phyloP scores from a whole-genome alignment of 2,888 invertebrate species.

The Augiades crinisus region DNA sequence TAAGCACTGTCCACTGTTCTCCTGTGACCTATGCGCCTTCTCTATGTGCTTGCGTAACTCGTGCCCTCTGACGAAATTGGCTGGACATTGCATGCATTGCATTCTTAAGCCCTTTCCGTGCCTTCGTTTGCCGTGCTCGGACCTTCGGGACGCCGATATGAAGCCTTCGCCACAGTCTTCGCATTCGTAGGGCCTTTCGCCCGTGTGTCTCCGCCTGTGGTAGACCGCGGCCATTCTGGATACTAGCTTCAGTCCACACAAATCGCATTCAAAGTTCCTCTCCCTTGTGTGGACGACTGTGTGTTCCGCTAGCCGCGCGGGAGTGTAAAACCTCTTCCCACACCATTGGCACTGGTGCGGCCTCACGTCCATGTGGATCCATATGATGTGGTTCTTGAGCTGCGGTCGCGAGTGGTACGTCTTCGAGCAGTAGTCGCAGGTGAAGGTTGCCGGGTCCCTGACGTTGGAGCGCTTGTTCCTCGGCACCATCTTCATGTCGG shows the following conservation, averaged over 20 bases:
- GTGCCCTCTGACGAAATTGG: constrained; percentile 53
- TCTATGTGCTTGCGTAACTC: constrained; percentile 59
- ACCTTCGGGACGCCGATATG: constrained; percentile 64
- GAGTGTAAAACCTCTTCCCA: constrained; percentile 73
- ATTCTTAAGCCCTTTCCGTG: constrained; percentile 58
- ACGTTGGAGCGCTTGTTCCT: constrained; percentile 56
- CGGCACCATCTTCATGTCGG: constrained; percentile 47
- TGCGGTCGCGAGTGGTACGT: constrained; percentile 61
- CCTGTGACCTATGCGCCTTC: constrained; percentile 44
- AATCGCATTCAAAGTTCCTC: constrained; percentile 75
- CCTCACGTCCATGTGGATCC: constrained; percentile 72
- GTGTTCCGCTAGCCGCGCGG: constrained; percentile 74
- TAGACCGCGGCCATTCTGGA: constrained; percentile 72
- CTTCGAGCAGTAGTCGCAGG: constrained; percentile 65
- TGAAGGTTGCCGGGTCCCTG: constrained; percentile 63
- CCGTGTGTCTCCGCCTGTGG: constrained; percentile 70
- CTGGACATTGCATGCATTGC: constrained; percentile 52
- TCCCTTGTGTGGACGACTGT: constrained; percentile 75
- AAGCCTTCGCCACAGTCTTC: constrained; percentile 66
- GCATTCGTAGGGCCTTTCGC: constrained; percentile 69
- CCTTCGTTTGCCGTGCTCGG: constrained; percentile 65
- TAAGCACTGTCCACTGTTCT: background rate
- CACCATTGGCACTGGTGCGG: constrained; percentile 78
- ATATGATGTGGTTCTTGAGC: constrained; percentile 69
- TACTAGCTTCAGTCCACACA: constrained; percentile 72